Conservation (phyloP, 1,140 invertebrate genomes). For the Hylaeus volcanicus region DNA sequence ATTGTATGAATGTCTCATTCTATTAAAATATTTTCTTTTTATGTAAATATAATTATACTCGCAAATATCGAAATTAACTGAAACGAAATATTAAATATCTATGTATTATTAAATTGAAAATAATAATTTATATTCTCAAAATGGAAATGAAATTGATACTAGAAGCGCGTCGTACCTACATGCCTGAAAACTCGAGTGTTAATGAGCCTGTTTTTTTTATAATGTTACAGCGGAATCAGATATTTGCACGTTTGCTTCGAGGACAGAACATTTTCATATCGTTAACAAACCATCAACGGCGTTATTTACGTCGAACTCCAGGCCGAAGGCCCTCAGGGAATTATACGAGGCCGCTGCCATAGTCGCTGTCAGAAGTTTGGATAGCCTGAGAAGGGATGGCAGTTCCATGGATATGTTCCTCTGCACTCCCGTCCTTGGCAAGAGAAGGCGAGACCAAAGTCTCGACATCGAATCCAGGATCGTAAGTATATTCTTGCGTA, state of each 20-base stretch:
- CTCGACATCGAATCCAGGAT: constrained; percentile 93
- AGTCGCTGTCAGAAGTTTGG: constrained; percentile 79
- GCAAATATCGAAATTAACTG: no score
- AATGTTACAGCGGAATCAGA: constrained; percentile 90
- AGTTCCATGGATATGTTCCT: constrained; percentile 84
- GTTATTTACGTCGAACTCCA: constrained; percentile 86
- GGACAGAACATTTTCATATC: constrained; percentile 87
- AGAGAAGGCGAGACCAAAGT: constrained; percentile 85
- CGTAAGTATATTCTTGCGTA: constrained; percentile 83
- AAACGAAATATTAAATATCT: no score
- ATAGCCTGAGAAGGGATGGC: constrained; percentile 80
- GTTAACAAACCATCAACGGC: constrained; percentile 83
- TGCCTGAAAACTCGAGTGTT: no score
- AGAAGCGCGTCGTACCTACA: no score
- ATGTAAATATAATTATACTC: not conserved
- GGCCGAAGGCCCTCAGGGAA: constrained; percentile 85
- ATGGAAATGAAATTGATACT: no score
- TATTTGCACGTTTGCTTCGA: constrained; percentile 88
- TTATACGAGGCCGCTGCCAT: constrained; percentile 88
- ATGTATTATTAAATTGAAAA: no score
- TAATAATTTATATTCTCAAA: no score
- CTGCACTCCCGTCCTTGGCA: constrained; percentile 89
- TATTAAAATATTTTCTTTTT: not conserved
- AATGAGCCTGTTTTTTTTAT: constrained; percentile 5
- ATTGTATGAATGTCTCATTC: no score